Base-by-base conservation (phyloP, 37 sponge, comb jelly and placozoan genomes). In the Cliona cf. orientalis region DNA sequence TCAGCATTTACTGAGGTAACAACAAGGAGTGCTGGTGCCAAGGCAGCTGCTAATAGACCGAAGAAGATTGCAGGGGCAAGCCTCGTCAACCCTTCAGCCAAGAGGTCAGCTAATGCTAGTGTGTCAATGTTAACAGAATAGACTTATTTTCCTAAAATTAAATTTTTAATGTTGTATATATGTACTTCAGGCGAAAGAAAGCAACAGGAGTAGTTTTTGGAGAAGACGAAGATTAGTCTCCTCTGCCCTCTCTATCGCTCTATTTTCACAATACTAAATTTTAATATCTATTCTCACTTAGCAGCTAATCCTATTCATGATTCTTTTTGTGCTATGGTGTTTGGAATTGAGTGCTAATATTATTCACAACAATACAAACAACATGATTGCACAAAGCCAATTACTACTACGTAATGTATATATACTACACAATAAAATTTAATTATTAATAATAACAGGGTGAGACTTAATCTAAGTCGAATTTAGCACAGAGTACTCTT, bases 131-230 rank as follows among this genome's bases (percentile, higher is more conserved):
- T n/a, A n/a, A n/a, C n/a, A n/a, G n/a, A n/a, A n/a, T n/a, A n/a
- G n/a, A n/a, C n/a, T n/a, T n/a, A n/a, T n/a, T 6, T 62, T 36
- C 11, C 69, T 35, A 22, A n/a, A 25, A n/a, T n/a, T 26, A 26
- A n/a, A 26, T 25, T 6, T 26, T 61, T 61, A 22, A 6, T 59
- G 6, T 29, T 3, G 5, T 21, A 12, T 25, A n/a, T 21, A 28
- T 79, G 23, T 44, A 46, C 28, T 35, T 0, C 43, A 88, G 89
- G 71, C 57, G 89, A 23, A 88, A 88, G 49, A 67, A 63, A 70
- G 89, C 82, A 5, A 77, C 66, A 25, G 89, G 89, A 31, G 89
- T 88, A 9, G 83, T 88, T 32, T 88, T 87, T 75, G 88, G 71
- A 23, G 61, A 68, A 11, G 74, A 86, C 26, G 43, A 72, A 23